A percentile compares a stretch with the other conserved stretches of the same genome.
Conservation (phyloP, 2,888 invertebrate species). For the Nemurella pictetii region DNA sequence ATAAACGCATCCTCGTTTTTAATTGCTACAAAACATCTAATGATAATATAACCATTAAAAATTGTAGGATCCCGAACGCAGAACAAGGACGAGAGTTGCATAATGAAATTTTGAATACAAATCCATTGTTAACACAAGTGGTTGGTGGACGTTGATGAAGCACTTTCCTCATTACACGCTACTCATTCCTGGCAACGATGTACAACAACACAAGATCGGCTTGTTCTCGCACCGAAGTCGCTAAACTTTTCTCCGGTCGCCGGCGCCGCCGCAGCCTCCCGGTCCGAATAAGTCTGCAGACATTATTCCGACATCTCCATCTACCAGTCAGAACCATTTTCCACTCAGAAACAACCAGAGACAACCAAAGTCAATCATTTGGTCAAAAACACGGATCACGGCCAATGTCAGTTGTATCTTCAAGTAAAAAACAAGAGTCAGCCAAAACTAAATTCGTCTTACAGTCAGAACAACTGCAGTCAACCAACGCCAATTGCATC, state of each 20-base stretch:
- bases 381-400: no score
- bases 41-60: constrained; percentile 26
- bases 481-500: no score
- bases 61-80: background rate
- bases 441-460: no score
- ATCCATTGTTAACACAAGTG: constrained; percentile 23
- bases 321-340: no score
- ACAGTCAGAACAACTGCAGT: no score
- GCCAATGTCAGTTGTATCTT: no score
- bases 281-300: no score
- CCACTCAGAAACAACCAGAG: no score
- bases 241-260: background rate
- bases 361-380: no score
- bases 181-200: constrained; percentile 1
- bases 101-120: constrained; percentile 19
- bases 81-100: constrained; percentile 3
- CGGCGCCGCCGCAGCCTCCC: background rate
- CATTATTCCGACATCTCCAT: no score
- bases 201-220: background rate
- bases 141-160: constrained; percentile 6
- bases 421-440: no score
- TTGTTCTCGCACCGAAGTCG: no score
- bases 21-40: constrained; percentile 29
- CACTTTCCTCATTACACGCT: constrained; percentile 7
- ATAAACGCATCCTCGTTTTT: constrained; percentile 13